Percentiles rank a stretch among this genome's conserved stretches.
Evolutionary conservation across 2,888 invertebrate genomes (phyloP).

Genomic region (Syrista parreyssii): DNA sequence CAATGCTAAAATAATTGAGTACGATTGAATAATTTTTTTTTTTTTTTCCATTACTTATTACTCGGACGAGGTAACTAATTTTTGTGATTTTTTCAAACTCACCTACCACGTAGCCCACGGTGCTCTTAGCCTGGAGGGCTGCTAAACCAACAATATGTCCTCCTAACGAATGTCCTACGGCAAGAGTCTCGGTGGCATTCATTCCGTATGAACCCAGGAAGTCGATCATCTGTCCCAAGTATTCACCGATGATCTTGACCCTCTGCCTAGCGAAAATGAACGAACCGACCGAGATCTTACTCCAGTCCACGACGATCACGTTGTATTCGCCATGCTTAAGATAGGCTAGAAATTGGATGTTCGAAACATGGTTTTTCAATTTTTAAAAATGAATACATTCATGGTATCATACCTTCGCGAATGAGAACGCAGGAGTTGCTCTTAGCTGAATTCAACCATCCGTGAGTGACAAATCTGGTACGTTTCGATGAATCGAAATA

Average conservation of each 20-base stretch:
- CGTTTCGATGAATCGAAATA: conserved; percentile 12
- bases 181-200: not conserved
- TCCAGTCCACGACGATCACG: conserved; percentile 18
- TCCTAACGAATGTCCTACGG: conserved; percentile 12
- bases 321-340: conserved; percentile 9
- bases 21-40: no score
- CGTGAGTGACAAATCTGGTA: conserved; percentile 5
- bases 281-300: not conserved
- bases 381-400: no score
- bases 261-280: not conserved
- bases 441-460: conserved; percentile 1
- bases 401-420: conserved; percentile 1
- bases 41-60: not conserved
- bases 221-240: conserved; percentile 10
- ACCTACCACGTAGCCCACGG: conserved; percentile 8
- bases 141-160: conserved; percentile 11
- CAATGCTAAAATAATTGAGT: conserved; percentile 44
- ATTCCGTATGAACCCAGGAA: conserved; percentile 1
- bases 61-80: not conserved
- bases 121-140: not conserved
- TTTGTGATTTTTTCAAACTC: not conserved
- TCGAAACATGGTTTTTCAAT: no score
- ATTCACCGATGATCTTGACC: not conserved
- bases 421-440: not conserved
- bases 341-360: conserved; percentile 7